Evolutionary conservation across 2,113 vertebrate species (phyloP).

Genomic region (Sceloporus tristichus): DNA sequence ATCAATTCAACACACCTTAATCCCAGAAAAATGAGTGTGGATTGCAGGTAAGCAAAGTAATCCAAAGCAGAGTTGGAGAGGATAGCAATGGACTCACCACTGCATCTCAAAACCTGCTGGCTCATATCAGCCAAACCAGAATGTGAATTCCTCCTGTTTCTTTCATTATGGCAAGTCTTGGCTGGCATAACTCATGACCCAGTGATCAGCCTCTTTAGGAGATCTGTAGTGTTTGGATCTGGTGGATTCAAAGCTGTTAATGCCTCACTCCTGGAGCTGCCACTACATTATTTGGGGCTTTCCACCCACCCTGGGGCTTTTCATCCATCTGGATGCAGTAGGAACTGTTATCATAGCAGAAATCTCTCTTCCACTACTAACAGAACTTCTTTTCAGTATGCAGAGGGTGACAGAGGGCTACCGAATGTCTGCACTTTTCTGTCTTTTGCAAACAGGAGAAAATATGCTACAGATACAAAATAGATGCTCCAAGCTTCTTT

Average conservation of each 20-base stretch:
- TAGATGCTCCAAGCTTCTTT: not conserved
- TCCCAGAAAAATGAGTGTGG: not conserved
- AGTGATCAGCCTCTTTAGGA: not conserved
- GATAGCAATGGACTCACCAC: not conserved
- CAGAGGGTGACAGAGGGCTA: not conserved
- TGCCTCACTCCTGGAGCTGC: no score
- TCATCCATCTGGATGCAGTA: not conserved
- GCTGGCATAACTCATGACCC: not conserved
- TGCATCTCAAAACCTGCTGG: not conserved
- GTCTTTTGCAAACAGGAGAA: not conserved
- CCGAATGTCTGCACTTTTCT: not conserved
- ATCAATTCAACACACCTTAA: not conserved
- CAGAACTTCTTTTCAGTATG: not conserved
- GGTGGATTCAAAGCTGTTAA: not conserved
- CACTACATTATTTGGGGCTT: not conserved
- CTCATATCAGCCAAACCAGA: not conserved
- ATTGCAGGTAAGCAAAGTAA: not conserved
- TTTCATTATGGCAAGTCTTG: not conserved
- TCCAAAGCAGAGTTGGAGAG: not conserved
- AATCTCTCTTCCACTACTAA: not conserved
- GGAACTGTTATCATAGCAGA: not conserved
- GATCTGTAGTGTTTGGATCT: not conserved
- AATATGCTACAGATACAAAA: no score
- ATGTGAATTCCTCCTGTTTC: not conserved
- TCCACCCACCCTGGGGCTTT: not conserved